phyloP scores from a whole-genome alignment of 2,888 invertebrate species.

The Sphaerophoria taeniata region DNA sequence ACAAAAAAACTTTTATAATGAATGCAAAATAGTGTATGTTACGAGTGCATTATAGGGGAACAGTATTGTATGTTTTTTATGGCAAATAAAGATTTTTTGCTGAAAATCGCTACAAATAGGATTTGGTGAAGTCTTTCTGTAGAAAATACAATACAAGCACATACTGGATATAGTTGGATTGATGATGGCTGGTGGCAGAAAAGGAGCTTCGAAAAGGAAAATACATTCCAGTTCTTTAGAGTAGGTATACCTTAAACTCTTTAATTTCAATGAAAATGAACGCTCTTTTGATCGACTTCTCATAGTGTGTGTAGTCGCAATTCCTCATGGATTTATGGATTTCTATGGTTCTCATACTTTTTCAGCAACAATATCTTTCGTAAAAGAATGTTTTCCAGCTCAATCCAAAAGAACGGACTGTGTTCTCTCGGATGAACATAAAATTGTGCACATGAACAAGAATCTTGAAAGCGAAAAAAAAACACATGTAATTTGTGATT shows the following conservation, averaged over 20 bases:
- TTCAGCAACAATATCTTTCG: too few relatives aligned
- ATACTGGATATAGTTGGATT: background rate
- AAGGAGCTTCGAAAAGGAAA: background rate
- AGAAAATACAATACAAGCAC: background rate
- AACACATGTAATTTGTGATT: background rate
- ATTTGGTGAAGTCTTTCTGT: constrained; percentile 14
- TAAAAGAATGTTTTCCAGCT: too few relatives aligned
- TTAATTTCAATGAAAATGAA: background rate
- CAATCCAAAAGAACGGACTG: background rate
- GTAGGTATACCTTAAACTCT: background rate
- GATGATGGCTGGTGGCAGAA: background rate
- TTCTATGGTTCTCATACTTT: too few relatives aligned
- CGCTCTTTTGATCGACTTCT: too few relatives aligned
- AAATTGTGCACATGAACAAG: background rate
- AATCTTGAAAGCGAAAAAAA: background rate
- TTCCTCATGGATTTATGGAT: too few relatives aligned
- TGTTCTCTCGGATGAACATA: too few relatives aligned
- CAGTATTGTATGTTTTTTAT: constrained; percentile 14
- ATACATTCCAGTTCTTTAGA: background rate
- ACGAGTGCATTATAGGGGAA: background rate
- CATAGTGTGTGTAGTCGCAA: too few relatives aligned
- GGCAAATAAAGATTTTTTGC: constrained; percentile 6
- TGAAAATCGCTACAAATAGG: constrained; percentile 51
- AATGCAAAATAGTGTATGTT: constrained; percentile 55
- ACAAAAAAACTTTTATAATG: constrained; percentile 29